Base-by-base conservation (phyloP, 2,888 invertebrate species). In the Phyllotreta striolata region DNA sequence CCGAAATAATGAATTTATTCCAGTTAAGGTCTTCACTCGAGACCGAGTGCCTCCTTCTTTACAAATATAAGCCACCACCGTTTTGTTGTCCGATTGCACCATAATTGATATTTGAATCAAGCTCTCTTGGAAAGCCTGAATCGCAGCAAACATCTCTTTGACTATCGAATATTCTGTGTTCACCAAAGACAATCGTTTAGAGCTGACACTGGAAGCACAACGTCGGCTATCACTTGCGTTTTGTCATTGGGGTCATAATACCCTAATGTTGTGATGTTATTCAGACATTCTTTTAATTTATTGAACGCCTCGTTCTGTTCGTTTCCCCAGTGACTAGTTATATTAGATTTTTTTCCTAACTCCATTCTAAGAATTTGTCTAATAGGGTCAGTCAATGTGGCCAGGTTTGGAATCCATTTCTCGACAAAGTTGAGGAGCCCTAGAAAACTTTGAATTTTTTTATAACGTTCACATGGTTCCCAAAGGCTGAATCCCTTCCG, bases 151-250 rank as follows among this genome's bases (percentile, higher is more conserved):
- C n/a, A n/a, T n/a, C n/a, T 24, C 24, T 24, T 24, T 1, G 24
- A 24, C 24, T 24, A 4, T 24, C 24, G 24, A 24, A 55, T 9
- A 13, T 55, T 46, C 34, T 2, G 9, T 3, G 41, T 6, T 49
- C 55, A 62, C 62, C 56, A 62, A 4, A 41, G n/a, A 6, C 14
- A 44, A 35, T 62, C 62, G 39, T 34, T 49, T 3, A 57, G n/a
- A 5, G 44, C 49, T 34, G 24, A 5, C 8, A 13, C 12, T 0
- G 62, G 37, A 24, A 52, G 14, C 10, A 14, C 9, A n/a, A 9
- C 41, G n/a, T 76, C 76, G 10, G 73, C 74, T 10, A 73, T 66
- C 1, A 75, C 62, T 63, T 70, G 70, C 0, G 70, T 73, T 41
- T 64, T 55, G 24, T 66, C 64, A 14, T 68, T 62, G 47, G 69